Conservation (phyloP, 2,888 invertebrate species). For the Falcaria lacertinaria region DNA sequence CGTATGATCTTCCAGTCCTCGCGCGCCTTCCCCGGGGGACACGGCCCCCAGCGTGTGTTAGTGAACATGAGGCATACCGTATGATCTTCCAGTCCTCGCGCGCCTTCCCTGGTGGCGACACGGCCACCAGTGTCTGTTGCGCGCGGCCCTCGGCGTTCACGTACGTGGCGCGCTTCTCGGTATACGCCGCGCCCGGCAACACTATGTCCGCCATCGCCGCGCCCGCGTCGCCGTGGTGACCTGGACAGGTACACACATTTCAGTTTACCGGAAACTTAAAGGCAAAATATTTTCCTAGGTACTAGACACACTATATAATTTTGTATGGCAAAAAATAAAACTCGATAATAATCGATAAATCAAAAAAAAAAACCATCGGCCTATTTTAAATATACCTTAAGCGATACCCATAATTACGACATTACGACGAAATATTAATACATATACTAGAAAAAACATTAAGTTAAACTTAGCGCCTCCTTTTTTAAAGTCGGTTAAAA, state of each 20-base stretch:
- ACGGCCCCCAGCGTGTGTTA: conserved; percentile 79
- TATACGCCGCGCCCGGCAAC: conserved; percentile 97
- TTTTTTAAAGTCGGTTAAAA: too few relatives aligned
- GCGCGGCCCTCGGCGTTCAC: conserved; percentile 99
- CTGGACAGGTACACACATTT: conserved; percentile 70
- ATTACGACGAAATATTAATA: too few relatives aligned
- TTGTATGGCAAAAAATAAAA: too few relatives aligned
- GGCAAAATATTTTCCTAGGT: too few relatives aligned
- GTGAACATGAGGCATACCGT: conserved; percentile 34
- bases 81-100: conserved; percentile 99
- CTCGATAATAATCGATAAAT: too few relatives aligned
- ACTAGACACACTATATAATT: too few relatives aligned
- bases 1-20: conserved; percentile 63
- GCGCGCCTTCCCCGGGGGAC: conserved; percentile 93
- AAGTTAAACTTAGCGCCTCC: too few relatives aligned
- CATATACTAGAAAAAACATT: too few relatives aligned
- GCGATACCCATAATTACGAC: too few relatives aligned
- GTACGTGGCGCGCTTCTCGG: conserved; percentile 98
- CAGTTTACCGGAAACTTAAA: too few relatives aligned
- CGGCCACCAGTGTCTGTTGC: conserved; percentile 92
- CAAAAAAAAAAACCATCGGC: too few relatives aligned
- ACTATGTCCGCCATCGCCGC: conserved; percentile 96
- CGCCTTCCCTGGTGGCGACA: conserved; percentile 94
- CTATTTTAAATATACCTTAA: too few relatives aligned
- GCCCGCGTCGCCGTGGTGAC: conserved; percentile 97